Evolutionary conservation across 2,888 invertebrate species (phyloP), one percentile per base, ranked within the genome.

Genomic region (Ochropacha duplaris): DNA sequence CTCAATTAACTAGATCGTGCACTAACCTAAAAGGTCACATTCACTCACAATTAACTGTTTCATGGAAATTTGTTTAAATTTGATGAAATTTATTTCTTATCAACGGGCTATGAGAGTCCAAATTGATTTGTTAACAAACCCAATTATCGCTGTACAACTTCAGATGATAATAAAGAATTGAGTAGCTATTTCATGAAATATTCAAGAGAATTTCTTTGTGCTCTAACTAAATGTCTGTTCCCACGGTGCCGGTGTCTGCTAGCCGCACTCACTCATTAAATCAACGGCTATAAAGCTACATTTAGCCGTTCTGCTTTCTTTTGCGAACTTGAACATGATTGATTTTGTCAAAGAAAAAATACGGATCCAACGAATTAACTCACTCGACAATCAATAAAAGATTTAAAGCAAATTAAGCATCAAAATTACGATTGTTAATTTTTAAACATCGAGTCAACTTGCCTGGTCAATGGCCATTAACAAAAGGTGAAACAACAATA

Each of bases 101-200:
- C n/a, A 44, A 44, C 8, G 16, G 6, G 16, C 19, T 44, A 1
- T 44, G 8, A 44, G 44, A 44, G 19, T 19, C 19, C 19, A 44
- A 19, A 31, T 31, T 52, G 34, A 52, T 31, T 52, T 19, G 12
- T 52, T 12, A 12, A 34, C 8, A 24, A 31, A 16, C 26, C 28
- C 31, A 52, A 34, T 31, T 52, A 52, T 59, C 58, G 54, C 57
- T 44, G 44, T 69, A 12, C 68, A 54, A 68, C 54, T 56, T 66
- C 61, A 65, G 68, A 19, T n/a, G 9, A 44, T 19, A 44, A 44
- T 65, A 34, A 64, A 56, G 64, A 59, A 66, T 62, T 60, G 58
- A 72, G 71, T 74, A 69, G 69, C 62, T 73, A 70, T 72, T 76
- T 78, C 72, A 82, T 79, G 76, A 68, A 73, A 73, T 67, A 64